Evolutionary conservation across 2,888 invertebrate species (phyloP).

Genomic region (Chaetogeoica ovagalla): DNA sequence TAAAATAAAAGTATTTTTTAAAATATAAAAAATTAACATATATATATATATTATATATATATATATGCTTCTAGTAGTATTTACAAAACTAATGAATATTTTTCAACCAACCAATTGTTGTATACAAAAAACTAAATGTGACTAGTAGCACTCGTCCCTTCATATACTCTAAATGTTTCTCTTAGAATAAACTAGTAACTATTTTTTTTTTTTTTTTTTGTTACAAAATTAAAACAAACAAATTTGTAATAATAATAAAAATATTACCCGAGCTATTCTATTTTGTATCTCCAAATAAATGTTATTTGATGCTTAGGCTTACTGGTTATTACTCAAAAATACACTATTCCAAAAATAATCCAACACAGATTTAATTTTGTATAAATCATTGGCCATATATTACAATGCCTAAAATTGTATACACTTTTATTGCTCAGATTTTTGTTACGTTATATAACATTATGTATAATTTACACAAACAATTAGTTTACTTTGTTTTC

Average conservation of each 20-base stretch:
- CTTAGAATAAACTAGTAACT: slow-evolving; percentile 29
- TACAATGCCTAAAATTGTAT: not conserved
- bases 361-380: slow-evolving; percentile 6
- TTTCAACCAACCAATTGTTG: slow-evolving; percentile 38
- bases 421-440: slow-evolving; percentile 23
- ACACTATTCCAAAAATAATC: not conserved
- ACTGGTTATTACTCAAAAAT: not conserved
- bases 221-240: slow-evolving; percentile 30
- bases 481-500: slow-evolving; percentile 16
- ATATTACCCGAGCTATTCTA: slow-evolving; percentile 20
- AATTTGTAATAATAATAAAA: slow-evolving; percentile 5
- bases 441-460: slow-evolving; percentile 3
- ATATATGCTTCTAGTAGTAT: slow-evolving; percentile 8
- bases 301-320: not conserved
- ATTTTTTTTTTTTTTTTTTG: slow-evolving; percentile 28
- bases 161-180: slow-evolving; percentile 18
- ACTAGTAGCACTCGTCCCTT: slow-evolving; percentile 50
- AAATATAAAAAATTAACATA: slow-evolving; percentile 19
- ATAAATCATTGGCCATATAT: not conserved
- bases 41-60: not conserved
- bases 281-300: slow-evolving; percentile 5
- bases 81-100: slow-evolving; percentile 41
- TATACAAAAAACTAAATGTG: slow-evolving; percentile 48
- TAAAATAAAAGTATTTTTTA: slow-evolving; percentile 34
- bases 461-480: not conserved